Evolutionary conservation across 1,140 invertebrate species (phyloP), one percentile per base, ranked within the genome.

Genomic region (Halyomorpha halys): DNA sequence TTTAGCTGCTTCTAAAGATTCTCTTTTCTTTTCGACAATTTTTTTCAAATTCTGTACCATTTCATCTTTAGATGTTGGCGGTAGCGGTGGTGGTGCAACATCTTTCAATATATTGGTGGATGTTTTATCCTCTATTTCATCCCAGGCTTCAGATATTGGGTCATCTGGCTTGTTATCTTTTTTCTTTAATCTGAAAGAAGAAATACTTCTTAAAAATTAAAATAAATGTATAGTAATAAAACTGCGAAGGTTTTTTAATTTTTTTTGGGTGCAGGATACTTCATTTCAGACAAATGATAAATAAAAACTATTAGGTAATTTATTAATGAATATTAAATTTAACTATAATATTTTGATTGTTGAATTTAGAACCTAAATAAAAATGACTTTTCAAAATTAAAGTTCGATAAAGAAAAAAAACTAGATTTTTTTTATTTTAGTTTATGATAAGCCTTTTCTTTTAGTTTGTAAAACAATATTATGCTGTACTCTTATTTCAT

Each of bases 131-230:
- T 70, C 68, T 18, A 69, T 60, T 51, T 71, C 70, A 27, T 71
- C 70, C 70, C 70, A 71, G 18, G 66, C 62, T 56, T 70, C 67
- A 25, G 53, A 25, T 8, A 54, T n/a, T 56, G 67, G 64, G 16
- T 71, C 68, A 25, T 65, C 62, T 25, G 64, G 61, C 39, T 59
- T 62, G 30, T 69, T 66, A 27, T 79, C 77, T 68, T 79, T 79
- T 70, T 79, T 80, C 72, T 80, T 80, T 19, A 76, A 70, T 68
- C 78, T 79, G 14, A 5, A 56, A 56, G 23, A 56, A 23, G 27
- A 23, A 56, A 56, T 23, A 49, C 5, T 19, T 16, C 3, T 16
- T 19, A 53, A 18, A 19, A 18, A 53, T 19, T 19, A 14, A 23
- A 53, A 18, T 2, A 9, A 53, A 53, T 19, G 21, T 53, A 23